Base-by-base conservation (phyloP, 2,888 invertebrate species). In the Apantesis nais region DNA sequence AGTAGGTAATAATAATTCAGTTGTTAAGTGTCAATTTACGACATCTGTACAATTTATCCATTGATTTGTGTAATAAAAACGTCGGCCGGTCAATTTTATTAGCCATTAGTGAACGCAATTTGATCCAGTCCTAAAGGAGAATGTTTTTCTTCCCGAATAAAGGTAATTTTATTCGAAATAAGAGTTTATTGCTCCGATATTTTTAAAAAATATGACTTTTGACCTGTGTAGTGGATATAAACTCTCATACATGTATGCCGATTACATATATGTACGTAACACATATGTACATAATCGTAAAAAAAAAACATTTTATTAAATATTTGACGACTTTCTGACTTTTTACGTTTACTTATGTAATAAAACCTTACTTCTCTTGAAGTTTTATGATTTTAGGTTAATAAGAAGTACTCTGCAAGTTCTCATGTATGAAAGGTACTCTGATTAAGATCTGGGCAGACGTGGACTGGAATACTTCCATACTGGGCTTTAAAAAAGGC, bases 51-150 rank as follows among this genome's bases (percentile, higher is more conserved):
- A 76, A 74, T 74, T 78, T 65, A 64, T 74, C 76, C 77, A 81
- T 80, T 82, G 82, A 82, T 82, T 82, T 80, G 76, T 73, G 76
- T 73, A 74, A 78, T 82, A 82, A 81, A 82, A 77, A 63, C 60
- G 71, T 66, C 72, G 71, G 63, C 65, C 80, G 70, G 75, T 79
- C 77, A 78, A 78, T 77, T 82, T 82, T 82, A 82, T 82, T 77
- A 74, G 79, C 82, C 80, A 78, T 82, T 80, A 82, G 74, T 58
- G 74, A 55, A 76, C 75, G 79, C 76, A 76, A 79, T 82, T 75
- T 81, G 74, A 75, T 78, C 67, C 67, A 69, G 29, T 67, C 60
- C 44, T 41, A 70, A 62, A 65, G 31, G 58, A 41, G 39, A 64
- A 34, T 70, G 70, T 70, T 66, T 58, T 62, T 58, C n/a, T 62